Base-by-base conservation (phyloP, 2,113 vertebrate species). In the Centropus unirufus region DNA sequence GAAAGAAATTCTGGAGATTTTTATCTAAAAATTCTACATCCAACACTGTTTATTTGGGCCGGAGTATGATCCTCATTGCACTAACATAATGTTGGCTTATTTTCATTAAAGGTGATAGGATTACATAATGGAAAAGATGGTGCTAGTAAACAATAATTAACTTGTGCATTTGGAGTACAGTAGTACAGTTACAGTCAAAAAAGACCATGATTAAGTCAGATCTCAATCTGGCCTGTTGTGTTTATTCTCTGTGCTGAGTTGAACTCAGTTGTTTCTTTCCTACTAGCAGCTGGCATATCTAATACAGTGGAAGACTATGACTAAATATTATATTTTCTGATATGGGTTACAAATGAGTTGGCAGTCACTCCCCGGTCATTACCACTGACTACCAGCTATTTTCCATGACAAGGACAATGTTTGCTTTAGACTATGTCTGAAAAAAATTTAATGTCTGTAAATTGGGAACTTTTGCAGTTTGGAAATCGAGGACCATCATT, bases 1-100 rank as follows among this genome's bases (percentile, higher is more conserved):
- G 34, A 30, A 72, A 90, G 54, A 91, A 89, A 78, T 14, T 72
- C 42, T 83, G 29, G 61, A 59, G n/a, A 18, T 62, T 68, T 83
- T 77, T 49, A 14, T 49, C n/a, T 59, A 8, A 42, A 69, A 73
- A 67, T 77, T 12, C 24, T 36, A 34, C 39, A 80, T 29, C 52
- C 58, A 67, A 58, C 22, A 81, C 16, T 92, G 57, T 74, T 67
- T 95, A 83, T 94, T 94, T 90, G 27, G 62, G 51, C 42, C 66
- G 67, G 29, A 81, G 19, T 75, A 67, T 86, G 78, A 86, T 83
- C 40, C 21, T 78, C 8, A 74, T 42, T 9, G 30, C 9, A 39
- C 5, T 21, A 58, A 69, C 40, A 11, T 49, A 59, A 76, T 69
- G n/a, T 11, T 49, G 24, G 11, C 26, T 93, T 92, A 55, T 30